Base-by-base conservation (phyloP, 2,113 vertebrate genomes). In the Charadrius vociferus region DNA sequence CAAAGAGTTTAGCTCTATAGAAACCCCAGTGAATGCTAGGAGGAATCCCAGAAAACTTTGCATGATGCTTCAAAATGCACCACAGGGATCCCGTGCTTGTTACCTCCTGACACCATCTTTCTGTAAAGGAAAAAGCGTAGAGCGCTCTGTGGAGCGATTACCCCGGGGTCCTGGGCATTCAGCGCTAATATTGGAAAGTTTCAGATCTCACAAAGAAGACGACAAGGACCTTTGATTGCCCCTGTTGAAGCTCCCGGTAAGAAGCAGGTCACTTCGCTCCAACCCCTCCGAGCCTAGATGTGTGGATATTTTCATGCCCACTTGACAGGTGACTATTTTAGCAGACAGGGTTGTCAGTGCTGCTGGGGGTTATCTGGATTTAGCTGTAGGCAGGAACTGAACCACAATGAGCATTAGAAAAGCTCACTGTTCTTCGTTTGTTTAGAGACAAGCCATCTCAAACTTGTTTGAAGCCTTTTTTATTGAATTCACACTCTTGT, bases 371-470 rank as follows among this genome's bases (percentile, higher is more conserved):
- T 88, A 80, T 87, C 92, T 36, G 93, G 62, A 37, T 91, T 88
- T 70, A 41, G 77, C 80, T 59, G 50, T 36, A 58, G 90, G 93
- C 94, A 90, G 91, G 80, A 81, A 18, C 85, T 3, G 68, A 47
- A 58, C 74, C 92, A 68, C 95, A 73, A 37, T 30, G 92, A 88
- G 94, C 88, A 32, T 62, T 83, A 89, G 29, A 80, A 88, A 95
- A 75, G 74, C 93, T 91, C 63, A 8, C 93, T 78, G 95, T 83
- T 90, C 95, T 34, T 47, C 41, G 67, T 81, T 95, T 96, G 88
- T 95, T 93, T 71, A 93, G 95, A 95, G 96, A 96, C 93, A 87
- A 94, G 68, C 89, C 96, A 95, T 95, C 95, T 79, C 68, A 62
- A 87, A 92, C 93, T 96, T 49, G 82, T 96, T 97, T 52, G 91